Conservation (phyloP, 1,140 invertebrate genomes). For the Macrotrachela quadricornifera region DNA sequence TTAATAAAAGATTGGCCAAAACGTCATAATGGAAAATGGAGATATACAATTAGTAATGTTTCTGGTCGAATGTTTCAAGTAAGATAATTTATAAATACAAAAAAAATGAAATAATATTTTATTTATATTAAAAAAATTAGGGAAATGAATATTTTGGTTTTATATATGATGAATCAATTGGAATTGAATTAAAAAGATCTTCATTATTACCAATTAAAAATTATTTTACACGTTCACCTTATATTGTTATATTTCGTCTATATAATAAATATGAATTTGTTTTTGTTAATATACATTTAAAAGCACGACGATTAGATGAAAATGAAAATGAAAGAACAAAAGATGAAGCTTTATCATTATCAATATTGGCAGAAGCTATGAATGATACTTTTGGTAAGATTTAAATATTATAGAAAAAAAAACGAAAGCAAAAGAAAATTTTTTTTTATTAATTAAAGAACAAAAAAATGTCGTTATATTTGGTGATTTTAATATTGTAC, state of each 20-base stretch:
- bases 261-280: constrained; percentile 18
- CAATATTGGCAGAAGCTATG: constrained; percentile 13
- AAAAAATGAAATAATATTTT: neutral
- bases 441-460: constrained; percentile 9
- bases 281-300: constrained; percentile 20
- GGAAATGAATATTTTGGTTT: constrained; percentile 23
- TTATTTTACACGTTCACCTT: constrained; percentile 15
- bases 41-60: constrained; percentile 24
- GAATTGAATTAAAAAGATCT: constrained; percentile 17
- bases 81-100: constrained; percentile 1
- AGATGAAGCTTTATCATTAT: constrained; percentile 13
- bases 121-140: constrained; percentile 11
- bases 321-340: constrained; percentile 13
- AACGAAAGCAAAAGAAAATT: no score
- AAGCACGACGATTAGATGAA: constrained; percentile 17
- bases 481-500: constrained; percentile 24
- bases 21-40: constrained; percentile 40
- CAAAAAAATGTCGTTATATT: constrained; percentile 23
- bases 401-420: neutral
- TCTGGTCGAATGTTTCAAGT: constrained; percentile 20
- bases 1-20: constrained; percentile 43
- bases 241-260: constrained; percentile 22
- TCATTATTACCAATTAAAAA: constrained; percentile 13
- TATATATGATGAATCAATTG: constrained; percentile 22
- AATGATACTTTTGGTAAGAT: neutral